phyloP scores from a whole-genome alignment of 2,888 invertebrate species.

The Standfussiana lucernea region DNA sequence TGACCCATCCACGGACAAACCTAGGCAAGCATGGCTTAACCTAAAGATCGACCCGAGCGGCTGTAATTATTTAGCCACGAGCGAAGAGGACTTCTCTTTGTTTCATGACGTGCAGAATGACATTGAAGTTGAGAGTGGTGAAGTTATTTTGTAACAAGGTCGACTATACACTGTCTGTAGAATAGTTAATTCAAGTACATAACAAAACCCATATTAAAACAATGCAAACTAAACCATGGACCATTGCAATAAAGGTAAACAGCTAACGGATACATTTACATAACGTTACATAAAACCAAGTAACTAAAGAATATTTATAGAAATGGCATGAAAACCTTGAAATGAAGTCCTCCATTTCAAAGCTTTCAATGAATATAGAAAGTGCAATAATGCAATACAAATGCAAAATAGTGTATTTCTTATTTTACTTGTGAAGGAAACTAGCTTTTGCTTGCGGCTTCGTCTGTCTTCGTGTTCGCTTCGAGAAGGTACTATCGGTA shows the following conservation, averaged over 20 bases:
- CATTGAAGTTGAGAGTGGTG: too few species aligned
- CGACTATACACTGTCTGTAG: too few species aligned
- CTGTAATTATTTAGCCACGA: too few species aligned
- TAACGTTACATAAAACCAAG: neutral
- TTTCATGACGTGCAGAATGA: too few species aligned
- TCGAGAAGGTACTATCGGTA: neutral
- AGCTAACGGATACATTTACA: neutral
- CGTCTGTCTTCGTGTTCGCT: neutral
- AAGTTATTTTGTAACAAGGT: too few species aligned
- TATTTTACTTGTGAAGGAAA: neutral
- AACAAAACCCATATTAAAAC: neutral
- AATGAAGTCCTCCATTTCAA: neutral
- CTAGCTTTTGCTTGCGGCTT: neutral
- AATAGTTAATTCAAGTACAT: too few species aligned
- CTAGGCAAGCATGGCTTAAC: too few species aligned
- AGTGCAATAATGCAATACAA: neutral
- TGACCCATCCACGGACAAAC: too few species aligned
- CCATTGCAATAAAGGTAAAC: neutral
- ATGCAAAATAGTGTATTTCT: neutral
- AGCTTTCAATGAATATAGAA: constrained; percentile 5
- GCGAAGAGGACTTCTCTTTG: too few species aligned
- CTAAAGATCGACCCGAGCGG: too few species aligned
- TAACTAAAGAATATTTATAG: constrained; percentile 28
- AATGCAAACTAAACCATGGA: neutral
- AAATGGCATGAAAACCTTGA: neutral